Evolutionary conservation across 2,113 vertebrate species (phyloP).

Genomic region (Elephantulus edwardii): DNA sequence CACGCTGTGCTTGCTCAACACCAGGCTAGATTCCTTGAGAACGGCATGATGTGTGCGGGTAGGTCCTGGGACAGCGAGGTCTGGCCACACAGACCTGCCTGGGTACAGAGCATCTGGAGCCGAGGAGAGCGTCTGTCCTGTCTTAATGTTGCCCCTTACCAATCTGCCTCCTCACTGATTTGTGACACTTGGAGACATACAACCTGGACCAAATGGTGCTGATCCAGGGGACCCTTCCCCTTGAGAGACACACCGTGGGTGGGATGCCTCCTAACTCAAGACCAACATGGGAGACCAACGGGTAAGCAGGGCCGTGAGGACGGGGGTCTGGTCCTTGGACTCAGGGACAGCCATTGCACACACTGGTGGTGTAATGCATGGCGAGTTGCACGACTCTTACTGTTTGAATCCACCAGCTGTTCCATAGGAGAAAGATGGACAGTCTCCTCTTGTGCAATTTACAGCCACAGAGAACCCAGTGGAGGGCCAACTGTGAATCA

Average conservation of each 20-base stretch:
- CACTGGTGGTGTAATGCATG: no score
- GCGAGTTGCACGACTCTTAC: no score
- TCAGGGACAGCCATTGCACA: no score
- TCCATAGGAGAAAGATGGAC: no score
- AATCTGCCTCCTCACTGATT: neutral
- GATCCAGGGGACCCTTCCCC: neutral
- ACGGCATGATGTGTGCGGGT: neutral
- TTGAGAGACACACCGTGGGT: no score
- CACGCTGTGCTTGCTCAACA: neutral
- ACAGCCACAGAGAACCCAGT: no score
- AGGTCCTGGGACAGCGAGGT: neutral
- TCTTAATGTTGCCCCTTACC: accelerated
- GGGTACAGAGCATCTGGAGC: neutral
- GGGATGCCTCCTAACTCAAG: no score
- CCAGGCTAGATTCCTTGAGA: neutral
- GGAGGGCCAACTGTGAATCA: no score
- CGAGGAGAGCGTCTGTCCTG: neutral
- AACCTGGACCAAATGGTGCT: neutral
- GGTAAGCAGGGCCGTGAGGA: neutral
- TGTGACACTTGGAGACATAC: accelerated
- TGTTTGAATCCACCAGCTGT: no score
- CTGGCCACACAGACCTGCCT: no score
- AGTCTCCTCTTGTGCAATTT: no score
- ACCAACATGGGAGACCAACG: no score
- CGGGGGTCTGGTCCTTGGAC: neutral